Base-by-base conservation (phyloP, 35 echinoderm and acorn worm species). In the Heliocidaris erythrogramma region DNA sequence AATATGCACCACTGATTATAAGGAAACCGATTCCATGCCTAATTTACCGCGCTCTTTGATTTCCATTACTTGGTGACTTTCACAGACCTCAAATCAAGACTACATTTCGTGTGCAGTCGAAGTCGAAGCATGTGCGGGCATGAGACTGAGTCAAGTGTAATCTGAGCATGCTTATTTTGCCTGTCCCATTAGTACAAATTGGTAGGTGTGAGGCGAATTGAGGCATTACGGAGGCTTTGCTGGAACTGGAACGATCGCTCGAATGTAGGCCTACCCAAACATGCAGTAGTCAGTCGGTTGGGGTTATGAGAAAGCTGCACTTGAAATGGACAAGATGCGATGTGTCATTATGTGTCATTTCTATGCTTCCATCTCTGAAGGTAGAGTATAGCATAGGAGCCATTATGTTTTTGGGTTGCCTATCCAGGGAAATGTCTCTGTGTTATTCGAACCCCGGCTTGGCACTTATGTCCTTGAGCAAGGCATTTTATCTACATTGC, bases 131-230 rank as follows among this genome's bases (percentile, higher is more conserved):
- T 78, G 65, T 78, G 18, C 65, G 27, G 65, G 65, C 65, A 78
- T n/a, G 65, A 78, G 65, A 78, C 65, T 27, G 65, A 78, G 65
- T 78, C 65, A 78, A 78, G 65, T 78, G 65, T 89, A 48, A 89
- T 89, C 87, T 48, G 47, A 32, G 18, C 31, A 48, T 89, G 87
- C 87, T 89, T 89, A 89, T 89, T 89, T 89, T 89, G 87, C 87
- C 87, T 89, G 87, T 89, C 87, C 87, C 87, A 89, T 89, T 89
- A 89, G 87, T 48, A 89, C 87, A 89, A 89, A 89, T 89, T 89
- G 87, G 87, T 89, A 89, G 47, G 87, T 89, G 87, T 89, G 87
- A 89, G 87, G 65, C 65, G 21, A 78, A n/a, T 78, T n/a, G 65
- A 78, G 65, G 65, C 65, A 78, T 78, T 78, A 78, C 65, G 65